phyloP scores from a whole-genome alignment of 2,888 invertebrate species.

The Amorpha juglandis region DNA sequence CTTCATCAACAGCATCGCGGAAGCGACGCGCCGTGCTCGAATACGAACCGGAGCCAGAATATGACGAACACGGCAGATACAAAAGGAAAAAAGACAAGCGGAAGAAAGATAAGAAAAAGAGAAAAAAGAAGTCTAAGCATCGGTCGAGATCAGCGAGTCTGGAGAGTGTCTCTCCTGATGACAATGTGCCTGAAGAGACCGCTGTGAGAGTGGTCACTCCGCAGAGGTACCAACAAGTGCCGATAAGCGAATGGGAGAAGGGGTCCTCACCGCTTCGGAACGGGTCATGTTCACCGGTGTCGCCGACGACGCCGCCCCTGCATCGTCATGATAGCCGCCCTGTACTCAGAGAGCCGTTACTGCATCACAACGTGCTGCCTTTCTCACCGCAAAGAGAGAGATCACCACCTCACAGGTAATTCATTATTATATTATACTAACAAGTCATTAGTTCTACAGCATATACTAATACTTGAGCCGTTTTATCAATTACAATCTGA shows the following conservation, averaged over 20 bases:
- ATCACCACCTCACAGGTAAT: conserved; percentile 64
- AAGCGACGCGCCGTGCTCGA: conserved; percentile 63
- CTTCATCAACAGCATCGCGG: conserved; percentile 67
- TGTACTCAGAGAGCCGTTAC: conserved; percentile 54
- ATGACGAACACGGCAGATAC: conserved; percentile 82
- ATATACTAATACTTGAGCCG: neutral
- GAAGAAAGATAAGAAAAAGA: conserved; percentile 89
- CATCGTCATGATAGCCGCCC: conserved; percentile 62
- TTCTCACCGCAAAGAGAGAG: conserved; percentile 77
- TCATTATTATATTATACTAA: conserved; percentile 10
- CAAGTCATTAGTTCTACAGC: neutral
- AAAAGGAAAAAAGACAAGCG: conserved; percentile 89
- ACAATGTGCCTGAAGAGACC: conserved; percentile 64
- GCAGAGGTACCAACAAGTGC: conserved; percentile 73
- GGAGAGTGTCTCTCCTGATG: conserved; percentile 86
- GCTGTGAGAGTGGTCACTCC: conserved; percentile 58
- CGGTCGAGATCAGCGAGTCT: conserved; percentile 88
- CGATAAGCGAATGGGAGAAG: conserved; percentile 81
- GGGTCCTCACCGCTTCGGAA: conserved; percentile 82
- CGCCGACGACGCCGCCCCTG: conserved; percentile 84
- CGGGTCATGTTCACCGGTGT: conserved; percentile 84
- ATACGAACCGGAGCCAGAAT: conserved; percentile 72
- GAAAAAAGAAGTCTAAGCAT: conserved; percentile 89
- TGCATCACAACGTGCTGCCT: conserved; percentile 58
- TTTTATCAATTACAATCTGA: neutral